Evolutionary conservation across 2,113 vertebrate species (phyloP).

Genomic region (Prochilodus magdalenae): DNA sequence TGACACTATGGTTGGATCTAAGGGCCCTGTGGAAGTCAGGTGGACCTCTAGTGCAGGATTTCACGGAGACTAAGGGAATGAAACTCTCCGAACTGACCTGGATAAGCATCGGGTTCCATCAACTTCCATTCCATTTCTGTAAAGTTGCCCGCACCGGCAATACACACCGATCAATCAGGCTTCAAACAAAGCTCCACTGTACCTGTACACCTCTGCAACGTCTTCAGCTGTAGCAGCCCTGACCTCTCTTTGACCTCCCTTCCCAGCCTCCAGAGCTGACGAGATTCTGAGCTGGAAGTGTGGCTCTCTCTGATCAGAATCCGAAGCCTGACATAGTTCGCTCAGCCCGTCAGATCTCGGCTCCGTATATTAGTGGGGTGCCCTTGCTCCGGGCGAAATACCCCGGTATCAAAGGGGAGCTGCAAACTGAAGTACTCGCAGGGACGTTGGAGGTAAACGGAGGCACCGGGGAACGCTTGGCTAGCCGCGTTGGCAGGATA

Average conservation of each 20-base stretch:
- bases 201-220: too few relatives aligned
- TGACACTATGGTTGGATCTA: too few relatives aligned
- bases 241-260: neutral
- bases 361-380: neutral
- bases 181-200: too few relatives aligned
- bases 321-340: neutral
- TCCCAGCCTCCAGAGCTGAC: neutral
- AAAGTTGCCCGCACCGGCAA: too few relatives aligned
- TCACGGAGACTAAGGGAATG: too few relatives aligned
- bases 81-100: too few relatives aligned
- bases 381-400: neutral
- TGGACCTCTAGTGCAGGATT: too few relatives aligned
- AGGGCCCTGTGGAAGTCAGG: too few relatives aligned
- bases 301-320: neutral
- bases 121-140: too few relatives aligned
- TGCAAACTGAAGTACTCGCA: neutral
- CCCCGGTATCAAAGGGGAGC: neutral
- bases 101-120: too few relatives aligned
- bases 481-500: neutral
- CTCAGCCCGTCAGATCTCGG: neutral
- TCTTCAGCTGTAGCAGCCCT: neutral
- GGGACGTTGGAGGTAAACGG: constrained; percentile 9
- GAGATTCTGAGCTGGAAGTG: neutral
- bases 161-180: too few relatives aligned
- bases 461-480: neutral